These are phyloP conservation scores for Anagrus nilaparvatae DNA, from an alignment of 1,140 invertebrate genomes.

Conservation along the genomic window DNA sequence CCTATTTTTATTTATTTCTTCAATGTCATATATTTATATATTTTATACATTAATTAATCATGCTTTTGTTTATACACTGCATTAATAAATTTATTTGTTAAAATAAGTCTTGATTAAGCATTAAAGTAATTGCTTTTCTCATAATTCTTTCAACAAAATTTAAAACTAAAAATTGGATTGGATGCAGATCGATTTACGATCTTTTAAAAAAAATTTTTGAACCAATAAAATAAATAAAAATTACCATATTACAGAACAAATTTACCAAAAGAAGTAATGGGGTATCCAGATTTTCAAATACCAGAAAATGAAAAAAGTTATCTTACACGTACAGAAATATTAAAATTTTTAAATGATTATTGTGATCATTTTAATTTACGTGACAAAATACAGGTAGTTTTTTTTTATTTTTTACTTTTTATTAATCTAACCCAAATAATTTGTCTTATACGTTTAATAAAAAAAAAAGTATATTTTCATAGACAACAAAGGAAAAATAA, in stretches of 20 bases:
- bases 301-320: slow-evolving; percentile 61
- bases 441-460: too few species aligned
- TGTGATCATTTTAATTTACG: slow-evolving; percentile 59
- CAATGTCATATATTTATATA: too few species aligned
- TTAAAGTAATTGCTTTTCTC: slow-evolving; percentile 1
- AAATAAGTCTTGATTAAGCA: too few species aligned
- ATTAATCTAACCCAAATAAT: too few species aligned
- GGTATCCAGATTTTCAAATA: slow-evolving; percentile 64
- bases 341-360: slow-evolving; percentile 71
- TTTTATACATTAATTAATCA: too few species aligned
- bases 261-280: slow-evolving; percentile 73
- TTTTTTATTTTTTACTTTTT: slow-evolving; percentile 2
- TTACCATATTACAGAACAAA: slow-evolving; percentile 56
- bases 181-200: background rate
- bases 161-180: background rate
- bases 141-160: slow-evolving; percentile 5
- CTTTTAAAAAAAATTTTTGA: slow-evolving; percentile 10
- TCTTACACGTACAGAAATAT: slow-evolving; percentile 66
- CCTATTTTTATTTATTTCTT: too few species aligned
- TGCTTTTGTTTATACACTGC: too few species aligned
- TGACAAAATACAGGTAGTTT: slow-evolving; percentile 58
- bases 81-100: too few species aligned
- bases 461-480: too few species aligned
- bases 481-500: too few species aligned
- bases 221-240: slow-evolving; percentile 9